Evolutionary conservation across 1,140 invertebrate species (phyloP).

Genomic region (Habropoda laboriosa): DNA sequence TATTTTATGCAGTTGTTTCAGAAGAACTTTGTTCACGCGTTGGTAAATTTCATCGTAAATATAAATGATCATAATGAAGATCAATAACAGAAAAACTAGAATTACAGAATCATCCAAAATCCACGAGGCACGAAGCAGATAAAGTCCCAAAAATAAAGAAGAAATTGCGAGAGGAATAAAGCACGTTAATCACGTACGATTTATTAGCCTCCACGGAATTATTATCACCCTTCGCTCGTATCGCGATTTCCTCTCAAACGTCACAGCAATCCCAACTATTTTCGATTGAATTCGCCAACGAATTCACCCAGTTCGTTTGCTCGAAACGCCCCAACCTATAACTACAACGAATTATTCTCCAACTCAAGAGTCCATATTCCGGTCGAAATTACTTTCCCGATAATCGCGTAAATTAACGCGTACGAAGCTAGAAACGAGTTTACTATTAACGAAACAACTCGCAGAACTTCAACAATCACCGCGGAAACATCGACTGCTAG

Average conservation of each 20-base stretch:
- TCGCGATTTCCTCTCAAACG: background rate
- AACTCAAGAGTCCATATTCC: background rate
- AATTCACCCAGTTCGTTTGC: background rate
- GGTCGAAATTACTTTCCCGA: background rate
- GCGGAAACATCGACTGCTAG: background rate
- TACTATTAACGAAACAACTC: background rate
- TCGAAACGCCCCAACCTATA: background rate
- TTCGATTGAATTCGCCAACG: background rate
- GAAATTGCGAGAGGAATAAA: too few relatives aligned
- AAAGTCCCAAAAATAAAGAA: too few relatives aligned
- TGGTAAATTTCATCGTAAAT: too few relatives aligned
- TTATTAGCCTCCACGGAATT: too few relatives aligned
- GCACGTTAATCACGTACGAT: too few relatives aligned
- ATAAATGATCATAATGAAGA: too few relatives aligned
- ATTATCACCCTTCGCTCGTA: too few relatives aligned
- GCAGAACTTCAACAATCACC: background rate
- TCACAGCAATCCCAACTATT: background rate
- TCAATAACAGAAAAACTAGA: too few relatives aligned
- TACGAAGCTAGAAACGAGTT: background rate
- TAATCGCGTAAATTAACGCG: background rate
- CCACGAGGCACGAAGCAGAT: too few relatives aligned
- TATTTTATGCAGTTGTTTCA: too few relatives aligned
- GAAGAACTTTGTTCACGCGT: too few relatives aligned
- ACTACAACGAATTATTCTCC: background rate
- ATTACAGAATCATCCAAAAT: too few relatives aligned